Base-by-base conservation (phyloP, 1,140 invertebrate genomes). In the Campoletis sonorensis region DNA sequence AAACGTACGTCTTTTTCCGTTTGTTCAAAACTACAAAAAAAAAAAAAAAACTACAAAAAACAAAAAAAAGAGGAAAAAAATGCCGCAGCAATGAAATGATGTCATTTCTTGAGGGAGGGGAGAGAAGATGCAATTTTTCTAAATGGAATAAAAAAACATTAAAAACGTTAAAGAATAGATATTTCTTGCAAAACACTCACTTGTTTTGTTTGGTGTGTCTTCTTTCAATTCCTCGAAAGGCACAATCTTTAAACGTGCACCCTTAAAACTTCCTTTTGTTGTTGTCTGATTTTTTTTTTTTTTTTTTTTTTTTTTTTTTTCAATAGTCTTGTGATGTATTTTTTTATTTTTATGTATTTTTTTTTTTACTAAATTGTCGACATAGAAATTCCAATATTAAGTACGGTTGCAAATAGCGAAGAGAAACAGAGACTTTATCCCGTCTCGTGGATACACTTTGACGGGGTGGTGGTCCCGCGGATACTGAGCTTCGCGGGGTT, bases 401-500 rank as follows among this genome's bases (percentile, higher is more conserved):
- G 51, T 26, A 21, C 23, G n/a, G 26, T 77, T 81, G 73, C 26
- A 82, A 30, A 68, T n/a, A 80, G 80, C 81, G 82, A 71, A 30
- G 79, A 82, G 61, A 64, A 23, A 27, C 8, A 64, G 23, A 64
- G 21, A 64, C 61, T 64, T 23, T 61, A 61, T 61, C 61, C 61
- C 58, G 80, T 54, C 58, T 61, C 49, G 30, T 68, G 61, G 71
- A 80, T 77, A 82, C 76, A 85, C 85, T 86, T 83, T 33, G 83
- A 89, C 89, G 86, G 89, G 87, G 88, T 89, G 88, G 86, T 89
- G 89, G 89, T 90, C 87, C 89, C 88, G 87, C 88, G 88, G 87
- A 88, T 89, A 91, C 89, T 90, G 89, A 90, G 88, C 86, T 86
- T 87, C 84, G 80, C 79, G 85, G 85, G 84, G 85, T 87, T 84